phyloP scores from a whole-genome alignment of 2,113 vertebrate species.

The Crocuta crocuta region DNA sequence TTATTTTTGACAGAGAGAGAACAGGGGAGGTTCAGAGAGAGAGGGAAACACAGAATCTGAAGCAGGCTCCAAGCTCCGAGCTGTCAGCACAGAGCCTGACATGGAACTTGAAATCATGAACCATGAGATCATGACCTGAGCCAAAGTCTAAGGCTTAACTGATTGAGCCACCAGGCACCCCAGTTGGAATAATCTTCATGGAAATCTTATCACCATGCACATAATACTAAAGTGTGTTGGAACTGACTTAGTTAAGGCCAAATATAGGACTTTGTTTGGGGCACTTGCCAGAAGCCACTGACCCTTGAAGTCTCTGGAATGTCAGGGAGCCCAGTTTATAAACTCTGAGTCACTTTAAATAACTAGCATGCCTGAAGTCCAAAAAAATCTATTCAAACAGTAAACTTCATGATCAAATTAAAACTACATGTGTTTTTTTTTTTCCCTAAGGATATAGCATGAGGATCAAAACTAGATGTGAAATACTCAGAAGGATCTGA shows the following conservation, averaged over 20 bases:
- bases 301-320: conserved; percentile 78
- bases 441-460: not conserved
- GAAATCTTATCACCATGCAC: conserved; percentile 48
- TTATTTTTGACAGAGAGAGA: too few relatives aligned
- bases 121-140: too few relatives aligned
- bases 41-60: too few relatives aligned
- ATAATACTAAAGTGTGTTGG: conserved; percentile 72
- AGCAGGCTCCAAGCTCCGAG: too few relatives aligned
- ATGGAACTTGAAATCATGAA: too few relatives aligned
- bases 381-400: conserved; percentile 55
- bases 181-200: conserved; percentile 60
- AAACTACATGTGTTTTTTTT: conserved; percentile 27
- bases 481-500: conserved; percentile 39
- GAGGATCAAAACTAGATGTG: conserved; percentile 47
- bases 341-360: conserved; percentile 84
- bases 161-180: too few relatives aligned
- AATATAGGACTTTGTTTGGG: conserved; percentile 77
- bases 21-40: too few relatives aligned
- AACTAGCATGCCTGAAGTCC: conserved; percentile 71
- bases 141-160: too few relatives aligned
- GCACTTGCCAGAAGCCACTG: conserved; percentile 76
- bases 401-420: conserved; percentile 77
- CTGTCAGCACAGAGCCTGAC: too few relatives aligned
- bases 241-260: conserved; percentile 79
- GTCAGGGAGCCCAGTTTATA: conserved; percentile 81